phyloP scores from a whole-genome alignment of 2,888 invertebrate species.

The Uropetala carovei region DNA sequence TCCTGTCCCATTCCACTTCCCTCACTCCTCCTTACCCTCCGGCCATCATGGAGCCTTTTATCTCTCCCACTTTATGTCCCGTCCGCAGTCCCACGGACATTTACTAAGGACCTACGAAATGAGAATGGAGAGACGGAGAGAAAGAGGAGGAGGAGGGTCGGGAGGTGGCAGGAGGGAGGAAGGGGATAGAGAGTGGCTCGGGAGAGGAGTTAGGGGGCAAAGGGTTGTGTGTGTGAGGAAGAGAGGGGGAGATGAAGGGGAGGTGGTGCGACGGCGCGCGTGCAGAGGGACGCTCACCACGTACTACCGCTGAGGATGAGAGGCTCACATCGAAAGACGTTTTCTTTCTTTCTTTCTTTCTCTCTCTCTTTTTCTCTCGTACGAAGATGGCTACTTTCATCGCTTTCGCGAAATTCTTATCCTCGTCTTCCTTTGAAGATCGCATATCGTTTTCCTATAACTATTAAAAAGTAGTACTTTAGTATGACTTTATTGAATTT shows the following conservation, averaged over 20 bases:
- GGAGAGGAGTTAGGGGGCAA: too few relatives aligned
- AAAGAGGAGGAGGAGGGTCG: not conserved
- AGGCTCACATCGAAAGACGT: too few relatives aligned
- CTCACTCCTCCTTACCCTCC: not conserved
- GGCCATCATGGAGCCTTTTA: not conserved
- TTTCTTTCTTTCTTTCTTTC: too few relatives aligned
- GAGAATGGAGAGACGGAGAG: not conserved
- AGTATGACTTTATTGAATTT: too few relatives aligned
- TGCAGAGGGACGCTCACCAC: not conserved
- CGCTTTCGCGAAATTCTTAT: too few relatives aligned
- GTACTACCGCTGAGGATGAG: too few relatives aligned
- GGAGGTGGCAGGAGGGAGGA: not conserved
- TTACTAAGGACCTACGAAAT: slow-evolving; percentile 24
- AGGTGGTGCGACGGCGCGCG: not conserved
- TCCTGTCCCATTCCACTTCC: too few relatives aligned
- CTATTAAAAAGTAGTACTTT: too few relatives aligned
- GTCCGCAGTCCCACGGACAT: slow-evolving; percentile 23
- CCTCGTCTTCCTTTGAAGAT: too few relatives aligned
- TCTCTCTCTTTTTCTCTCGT: too few relatives aligned
- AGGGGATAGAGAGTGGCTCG: not conserved
- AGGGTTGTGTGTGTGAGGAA: not conserved
- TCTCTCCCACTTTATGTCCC: not conserved
- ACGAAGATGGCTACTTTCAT: too few relatives aligned
- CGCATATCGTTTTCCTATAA: too few relatives aligned
- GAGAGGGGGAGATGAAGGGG: not conserved